phyloP scores from a whole-genome alignment of 2,888 invertebrate species.

The Sepiola atlantica region DNA sequence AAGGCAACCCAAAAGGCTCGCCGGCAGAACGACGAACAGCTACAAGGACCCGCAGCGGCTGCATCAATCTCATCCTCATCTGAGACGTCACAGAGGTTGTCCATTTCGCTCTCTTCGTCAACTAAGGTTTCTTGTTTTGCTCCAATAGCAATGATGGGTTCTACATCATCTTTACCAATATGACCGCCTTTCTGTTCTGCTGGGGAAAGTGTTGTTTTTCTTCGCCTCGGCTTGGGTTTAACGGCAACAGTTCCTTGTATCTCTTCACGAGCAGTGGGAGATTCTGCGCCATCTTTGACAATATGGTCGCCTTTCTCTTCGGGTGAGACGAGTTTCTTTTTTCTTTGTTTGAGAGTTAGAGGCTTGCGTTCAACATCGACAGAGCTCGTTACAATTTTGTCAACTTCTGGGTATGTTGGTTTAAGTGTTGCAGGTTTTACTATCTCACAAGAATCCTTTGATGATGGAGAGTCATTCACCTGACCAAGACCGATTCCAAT shows the following conservation, averaged over 20 bases:
- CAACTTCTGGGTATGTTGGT: not conserved
- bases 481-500: not conserved
- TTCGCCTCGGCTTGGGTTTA: not conserved
- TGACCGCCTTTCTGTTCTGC: not conserved
- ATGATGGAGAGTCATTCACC: not conserved
- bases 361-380: too few species aligned
- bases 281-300: not conserved
- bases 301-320: not conserved
- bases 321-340: too few species aligned
- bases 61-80: constrained; percentile 54
- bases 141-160: not conserved
- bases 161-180: not conserved
- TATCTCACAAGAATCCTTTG: not conserved
- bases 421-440: not conserved
- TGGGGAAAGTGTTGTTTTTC: not conserved
- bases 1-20: constrained; percentile 92
- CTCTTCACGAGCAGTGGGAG: too few species aligned
- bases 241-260: not conserved
- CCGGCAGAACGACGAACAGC: constrained; percentile 82
- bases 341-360: too few species aligned
- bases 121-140: not conserved
- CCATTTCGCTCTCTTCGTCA: not conserved
- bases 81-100: not conserved
- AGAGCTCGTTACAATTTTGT: too few species aligned
- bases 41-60: constrained; percentile 41